A percentile compares a stretch with the other conserved stretches of the same genome.
Evolutionary conservation across 2,113 vertebrate species (phyloP).

Genomic region (Calidris pygmaea): DNA sequence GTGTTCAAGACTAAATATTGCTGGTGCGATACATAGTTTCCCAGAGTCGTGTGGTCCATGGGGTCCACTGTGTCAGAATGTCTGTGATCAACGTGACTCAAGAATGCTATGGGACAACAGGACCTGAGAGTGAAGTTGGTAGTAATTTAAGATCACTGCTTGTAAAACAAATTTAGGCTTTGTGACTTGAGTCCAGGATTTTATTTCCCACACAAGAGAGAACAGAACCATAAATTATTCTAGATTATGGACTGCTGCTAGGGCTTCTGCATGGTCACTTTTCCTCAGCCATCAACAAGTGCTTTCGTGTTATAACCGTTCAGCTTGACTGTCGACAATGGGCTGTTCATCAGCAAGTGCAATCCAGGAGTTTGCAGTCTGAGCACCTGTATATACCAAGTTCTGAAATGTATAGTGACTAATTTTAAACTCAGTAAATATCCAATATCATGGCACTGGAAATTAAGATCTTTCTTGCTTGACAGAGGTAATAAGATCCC

Average conservation of each 20-base stretch:
- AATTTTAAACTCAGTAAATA: not conserved
- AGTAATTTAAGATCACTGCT: not conserved
- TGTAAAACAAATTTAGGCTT: not conserved
- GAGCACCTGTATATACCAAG: not conserved
- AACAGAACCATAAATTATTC: not conserved
- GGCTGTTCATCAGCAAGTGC: not conserved
- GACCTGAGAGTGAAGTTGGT: not conserved
- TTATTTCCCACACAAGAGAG: not conserved
- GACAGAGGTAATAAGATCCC: not conserved
- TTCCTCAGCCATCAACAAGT: not conserved
- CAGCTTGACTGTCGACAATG: not conserved
- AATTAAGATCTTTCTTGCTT: not conserved
- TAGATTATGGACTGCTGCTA: not conserved
- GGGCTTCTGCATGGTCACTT: not conserved
- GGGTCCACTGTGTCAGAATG: not conserved
- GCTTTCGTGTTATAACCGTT: rapidly evolving
- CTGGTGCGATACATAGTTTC: conserved; percentile 11
- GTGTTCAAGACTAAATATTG: not conserved
- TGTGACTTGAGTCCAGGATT: not conserved
- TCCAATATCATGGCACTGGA: not conserved
- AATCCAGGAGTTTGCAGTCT: not conserved
- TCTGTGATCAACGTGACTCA: not conserved
- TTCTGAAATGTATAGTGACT: not conserved
- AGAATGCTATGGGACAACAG: not conserved
- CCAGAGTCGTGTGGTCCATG: not conserved